Conservation (phyloP, 2,113 vertebrate species). For the Xenopus borealis region DNA sequence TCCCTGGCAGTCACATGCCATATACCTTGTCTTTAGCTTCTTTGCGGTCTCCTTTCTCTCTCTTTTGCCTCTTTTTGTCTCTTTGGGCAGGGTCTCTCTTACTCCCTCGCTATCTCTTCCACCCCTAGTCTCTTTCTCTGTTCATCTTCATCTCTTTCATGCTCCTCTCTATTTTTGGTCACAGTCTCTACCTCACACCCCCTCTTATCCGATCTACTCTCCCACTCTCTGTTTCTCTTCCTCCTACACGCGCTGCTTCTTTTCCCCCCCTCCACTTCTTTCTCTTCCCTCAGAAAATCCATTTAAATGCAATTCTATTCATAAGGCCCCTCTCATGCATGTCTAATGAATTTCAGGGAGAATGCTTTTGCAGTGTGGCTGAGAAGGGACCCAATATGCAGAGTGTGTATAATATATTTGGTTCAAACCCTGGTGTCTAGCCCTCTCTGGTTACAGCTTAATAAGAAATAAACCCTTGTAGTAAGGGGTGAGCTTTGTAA, state of each 20-base stretch:
- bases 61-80: background rate
- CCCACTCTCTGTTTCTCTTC: conserved; percentile 11
- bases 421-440: conserved; percentile 72
- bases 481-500: conserved; percentile 55
- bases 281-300: conserved; percentile 67
- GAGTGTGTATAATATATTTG: conserved; percentile 73
- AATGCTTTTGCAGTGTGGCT: conserved; percentile 62
- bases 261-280: conserved; percentile 46
- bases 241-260: background rate
- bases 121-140: background rate
- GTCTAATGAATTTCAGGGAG: conserved; percentile 73
- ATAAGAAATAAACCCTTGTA: conserved; percentile 80
- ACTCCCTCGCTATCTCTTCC: too few species aligned
- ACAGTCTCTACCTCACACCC: conserved; percentile 59
- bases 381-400: conserved; percentile 64
- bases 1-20: background rate
- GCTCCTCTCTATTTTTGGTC: conserved; percentile 52
- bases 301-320: conserved; percentile 77
- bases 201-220: conserved; percentile 46
- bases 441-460: conserved; percentile 73
- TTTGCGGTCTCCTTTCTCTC: background rate
- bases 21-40: background rate
- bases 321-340: conserved; percentile 74
- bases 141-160: conserved; percentile 44
- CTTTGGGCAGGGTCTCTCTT: background rate